Base-by-base conservation (phyloP, 2,888 invertebrate genomes). In the Calameuta idolon region DNA sequence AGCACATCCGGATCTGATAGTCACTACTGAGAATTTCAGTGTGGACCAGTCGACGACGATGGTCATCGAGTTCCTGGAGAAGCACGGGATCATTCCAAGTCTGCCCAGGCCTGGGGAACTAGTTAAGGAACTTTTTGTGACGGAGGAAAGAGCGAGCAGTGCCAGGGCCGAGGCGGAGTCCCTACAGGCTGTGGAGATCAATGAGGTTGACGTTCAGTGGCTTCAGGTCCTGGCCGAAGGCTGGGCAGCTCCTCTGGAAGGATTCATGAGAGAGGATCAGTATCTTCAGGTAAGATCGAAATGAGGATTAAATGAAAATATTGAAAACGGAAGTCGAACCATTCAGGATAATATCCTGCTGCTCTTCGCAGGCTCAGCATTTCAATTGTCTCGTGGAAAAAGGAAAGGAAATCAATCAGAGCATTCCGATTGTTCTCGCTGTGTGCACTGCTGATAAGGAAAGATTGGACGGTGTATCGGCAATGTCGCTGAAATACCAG, bases 261-360 rank as follows among this genome's bases (percentile, higher is more conserved):
- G 99, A 33, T 99, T 99, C 90, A 99, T 99, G 99, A 93, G 97
- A 35, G 99, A 99, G 93, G 94, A 95, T 76, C 97, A 99, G 91
- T 99, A 96, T 92, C 93, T 99, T 75, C 97, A 97, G 92, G 95
- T 95, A 71, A 30, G 31, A 31, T 71, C 12, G 31, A 4, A 12
- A 12, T 31, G 31, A 71, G 31, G 31, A 31, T 55, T 55, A 23
- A 55, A 55, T 55, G 9, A 55, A 0, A 55, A 55, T 55, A 23
- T 55, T 2, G 5, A 23, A 55, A 55, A 23, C 55, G 55, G 33
- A 71, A 31, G 12, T 33, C 12, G 31, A 71, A 71, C 15, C 30
- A 71, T 31, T 34, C 15, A 9, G 55, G 23, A 23, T 73, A 78
- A 55, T 55, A 23, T 23, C 35, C 35, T 12, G 55, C 23, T 74